Evolutionary conservation across 2,888 invertebrate genomes (phyloP).

Genomic region (Pseudococcus viburni): DNA sequence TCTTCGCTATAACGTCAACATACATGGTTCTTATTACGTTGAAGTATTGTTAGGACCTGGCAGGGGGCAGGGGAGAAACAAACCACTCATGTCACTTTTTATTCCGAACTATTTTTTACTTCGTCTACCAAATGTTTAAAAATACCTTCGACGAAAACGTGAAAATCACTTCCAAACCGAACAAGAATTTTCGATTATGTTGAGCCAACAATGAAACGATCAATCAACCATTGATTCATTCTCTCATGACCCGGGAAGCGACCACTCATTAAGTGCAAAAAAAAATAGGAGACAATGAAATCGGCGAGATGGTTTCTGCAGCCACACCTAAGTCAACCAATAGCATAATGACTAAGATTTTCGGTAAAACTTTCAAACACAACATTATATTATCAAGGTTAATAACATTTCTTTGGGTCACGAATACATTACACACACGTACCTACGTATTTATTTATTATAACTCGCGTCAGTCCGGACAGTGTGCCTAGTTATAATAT

Average conservation of each 20-base stretch:
- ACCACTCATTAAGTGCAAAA: conserved; percentile 13
- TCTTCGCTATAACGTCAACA: not conserved
- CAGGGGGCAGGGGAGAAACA: not conserved
- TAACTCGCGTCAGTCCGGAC: not conserved
- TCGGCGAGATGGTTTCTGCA: not conserved
- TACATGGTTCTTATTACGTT: not conserved
- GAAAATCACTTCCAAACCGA: not conserved
- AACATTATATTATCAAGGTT: not conserved
- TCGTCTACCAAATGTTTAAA: not conserved
- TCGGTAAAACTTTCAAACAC: conserved; percentile 7
- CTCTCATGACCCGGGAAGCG: conserved; percentile 5
- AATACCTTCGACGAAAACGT: not conserved
- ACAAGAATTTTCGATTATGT: conserved; percentile 15
- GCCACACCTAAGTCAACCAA: conserved; percentile 25
- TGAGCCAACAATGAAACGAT: conserved; percentile 22
- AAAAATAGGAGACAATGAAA: not conserved
- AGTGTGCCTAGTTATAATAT: not conserved
- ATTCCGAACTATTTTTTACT: not conserved
- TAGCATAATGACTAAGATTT: not conserved
- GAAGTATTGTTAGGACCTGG: not conserved
- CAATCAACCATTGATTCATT: conserved; percentile 17
- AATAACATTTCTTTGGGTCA: conserved; percentile 29
- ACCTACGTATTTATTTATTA: conserved; percentile 5
- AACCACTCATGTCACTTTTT: not conserved
- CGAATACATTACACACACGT: not conserved